A percentile compares a stretch with the other conserved stretches of the same genome.
Evolutionary conservation across 2,113 vertebrate genomes (phyloP).

Genomic region (Amphiprion percula): DNA sequence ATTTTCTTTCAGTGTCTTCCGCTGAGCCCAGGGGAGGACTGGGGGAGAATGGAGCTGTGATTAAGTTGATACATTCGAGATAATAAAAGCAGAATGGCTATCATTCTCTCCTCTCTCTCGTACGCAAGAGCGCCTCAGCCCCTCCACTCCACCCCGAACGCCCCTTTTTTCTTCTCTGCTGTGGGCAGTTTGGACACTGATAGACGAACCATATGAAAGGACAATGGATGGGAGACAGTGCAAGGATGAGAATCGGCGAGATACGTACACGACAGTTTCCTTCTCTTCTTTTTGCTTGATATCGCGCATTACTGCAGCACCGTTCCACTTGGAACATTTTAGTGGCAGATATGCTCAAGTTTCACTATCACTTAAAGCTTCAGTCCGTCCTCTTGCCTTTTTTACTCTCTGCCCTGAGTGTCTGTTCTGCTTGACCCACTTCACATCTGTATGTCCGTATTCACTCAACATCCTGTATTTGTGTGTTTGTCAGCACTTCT

Average conservation of each 20-base stretch:
- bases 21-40: constrained; percentile 77
- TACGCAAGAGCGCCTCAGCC: constrained; percentile 57
- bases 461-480: neutral
- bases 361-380: constrained; percentile 43
- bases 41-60: constrained; percentile 80
- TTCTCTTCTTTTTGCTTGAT: constrained; percentile 42
- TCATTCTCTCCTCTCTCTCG: constrained; percentile 73
- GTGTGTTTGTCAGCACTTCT: neutral
- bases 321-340: constrained; percentile 56
- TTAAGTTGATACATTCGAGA: constrained; percentile 84
- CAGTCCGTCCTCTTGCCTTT: constrained; percentile 21
- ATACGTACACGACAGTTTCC: constrained; percentile 38
- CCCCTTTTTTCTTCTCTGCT: constrained; percentile 56
- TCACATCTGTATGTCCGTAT: constrained; percentile 3
- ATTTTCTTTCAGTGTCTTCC: constrained; percentile 80
- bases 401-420: constrained; percentile 5
- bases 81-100: constrained; percentile 83
- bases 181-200: constrained; percentile 73
- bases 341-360: constrained; percentile 56
- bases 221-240: constrained; percentile 57
- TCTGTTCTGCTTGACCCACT: constrained; percentile 18
- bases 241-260: constrained; percentile 31
- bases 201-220: constrained; percentile 64
- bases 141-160: constrained; percentile 39
- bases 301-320: constrained; percentile 42